phyloP scores from a whole-genome alignment of 1,140 invertebrate genomes.

The Euborellia annulipes region DNA sequence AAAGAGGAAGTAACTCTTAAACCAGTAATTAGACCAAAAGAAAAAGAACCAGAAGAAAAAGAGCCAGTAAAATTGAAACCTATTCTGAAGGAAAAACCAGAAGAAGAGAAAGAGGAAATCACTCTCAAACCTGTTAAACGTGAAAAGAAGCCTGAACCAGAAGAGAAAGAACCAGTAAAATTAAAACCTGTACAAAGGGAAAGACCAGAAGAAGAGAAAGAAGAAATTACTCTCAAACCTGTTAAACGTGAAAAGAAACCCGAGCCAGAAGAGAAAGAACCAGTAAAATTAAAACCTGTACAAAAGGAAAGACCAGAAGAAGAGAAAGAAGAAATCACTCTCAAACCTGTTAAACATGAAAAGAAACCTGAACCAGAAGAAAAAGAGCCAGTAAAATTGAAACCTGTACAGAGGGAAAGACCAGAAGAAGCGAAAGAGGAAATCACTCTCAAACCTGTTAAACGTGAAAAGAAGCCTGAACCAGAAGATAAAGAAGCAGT shows the following conservation, averaged over 20 bases:
- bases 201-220: slow-evolving; percentile 17
- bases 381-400: slow-evolving; percentile 16
- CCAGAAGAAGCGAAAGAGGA: slow-evolving; percentile 16
- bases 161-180: slow-evolving; percentile 26
- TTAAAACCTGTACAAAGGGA: slow-evolving; percentile 27
- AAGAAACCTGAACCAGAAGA: slow-evolving; percentile 9
- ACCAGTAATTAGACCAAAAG: background rate
- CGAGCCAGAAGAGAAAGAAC: slow-evolving; percentile 1
- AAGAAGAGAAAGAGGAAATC: slow-evolving; percentile 16
- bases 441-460: slow-evolving; percentile 12
- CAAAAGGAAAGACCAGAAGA: slow-evolving; percentile 11
- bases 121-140: slow-evolving; percentile 8
- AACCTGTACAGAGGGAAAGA: slow-evolving; percentile 15
- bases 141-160: slow-evolving; percentile 19
- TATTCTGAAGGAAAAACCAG: slow-evolving; percentile 11
- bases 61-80: slow-evolving; percentile 15
- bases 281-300: slow-evolving; percentile 7
- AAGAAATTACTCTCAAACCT: slow-evolving; percentile 9
- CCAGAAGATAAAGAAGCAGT: slow-evolving; percentile 18
- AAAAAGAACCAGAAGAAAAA: slow-evolving; percentile 7
- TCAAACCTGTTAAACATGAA: slow-evolving; percentile 13
- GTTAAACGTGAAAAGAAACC: slow-evolving; percentile 9
- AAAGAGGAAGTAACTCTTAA: slow-evolving; percentile 8
- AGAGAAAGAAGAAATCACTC: background rate
- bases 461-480: slow-evolving; percentile 18